These are phyloP conservation scores for Malacoraja senta DNA, from an alignment of 2,797 vertebrate genomes.

Conservation along the genomic window DNA sequence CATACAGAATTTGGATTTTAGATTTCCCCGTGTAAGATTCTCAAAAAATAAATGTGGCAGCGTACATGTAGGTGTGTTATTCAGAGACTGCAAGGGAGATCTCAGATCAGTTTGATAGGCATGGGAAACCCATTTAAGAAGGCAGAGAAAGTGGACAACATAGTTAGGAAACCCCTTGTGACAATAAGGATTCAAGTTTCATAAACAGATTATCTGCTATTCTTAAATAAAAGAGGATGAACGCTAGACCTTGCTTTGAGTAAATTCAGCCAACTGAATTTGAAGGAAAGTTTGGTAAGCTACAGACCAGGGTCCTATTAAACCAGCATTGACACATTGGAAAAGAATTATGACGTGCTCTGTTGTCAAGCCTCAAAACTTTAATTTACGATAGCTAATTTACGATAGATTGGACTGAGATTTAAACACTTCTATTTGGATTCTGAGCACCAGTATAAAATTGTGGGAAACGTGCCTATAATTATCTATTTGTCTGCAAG, in stretches of 20 bases:
- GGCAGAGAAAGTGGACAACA: neutral
- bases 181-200: neutral
- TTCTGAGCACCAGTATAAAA: neutral
- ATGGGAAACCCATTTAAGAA: neutral
- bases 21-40: neutral
- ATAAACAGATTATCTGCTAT: neutral
- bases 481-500: neutral
- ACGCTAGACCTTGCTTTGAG: neutral
- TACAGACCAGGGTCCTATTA: neutral
- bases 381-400: neutral
- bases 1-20: neutral
- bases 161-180: neutral
- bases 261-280: neutral
- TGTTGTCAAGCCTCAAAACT: neutral
- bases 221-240: too few species aligned
- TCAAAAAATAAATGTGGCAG: neutral
- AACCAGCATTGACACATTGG: neutral
- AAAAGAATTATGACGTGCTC: neutral
- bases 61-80: too few species aligned
- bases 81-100: neutral
- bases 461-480: neutral
- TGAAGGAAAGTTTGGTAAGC: neutral
- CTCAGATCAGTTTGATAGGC: neutral
- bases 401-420: neutral
- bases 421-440: neutral